Percentiles rank a stretch among this genome's conserved stretches.
phyloP scores from a whole-genome alignment of 2,113 vertebrate species.

The Herpetotheres cachinnans region DNA sequence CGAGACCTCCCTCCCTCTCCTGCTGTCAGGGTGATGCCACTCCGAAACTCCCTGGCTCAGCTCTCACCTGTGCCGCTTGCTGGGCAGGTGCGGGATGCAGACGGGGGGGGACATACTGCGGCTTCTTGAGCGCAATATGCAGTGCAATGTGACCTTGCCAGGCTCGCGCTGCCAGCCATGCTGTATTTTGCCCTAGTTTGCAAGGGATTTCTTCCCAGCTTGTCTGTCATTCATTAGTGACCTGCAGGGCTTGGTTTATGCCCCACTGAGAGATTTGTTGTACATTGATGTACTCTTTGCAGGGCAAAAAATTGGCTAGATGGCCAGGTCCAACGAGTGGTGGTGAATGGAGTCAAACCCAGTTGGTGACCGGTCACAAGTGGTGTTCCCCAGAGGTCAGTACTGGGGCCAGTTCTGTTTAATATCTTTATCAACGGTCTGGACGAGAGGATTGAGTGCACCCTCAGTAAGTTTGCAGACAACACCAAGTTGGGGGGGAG shows the following conservation, averaged over 20 bases:
- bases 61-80: fast-evolving
- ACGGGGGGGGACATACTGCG: fast-evolving
- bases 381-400: too few relatives aligned
- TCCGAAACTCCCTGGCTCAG: neutral
- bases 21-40: fast-evolving
- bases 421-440: too few relatives aligned
- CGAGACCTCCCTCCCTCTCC: neutral
- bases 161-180: fast-evolving
- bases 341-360: too few relatives aligned
- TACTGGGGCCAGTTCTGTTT: too few relatives aligned
- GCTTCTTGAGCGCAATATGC: fast-evolving
- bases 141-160: neutral
- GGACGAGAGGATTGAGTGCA: too few relatives aligned
- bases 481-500: too few relatives aligned
- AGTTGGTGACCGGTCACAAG: too few relatives aligned
- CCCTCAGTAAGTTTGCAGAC: too few relatives aligned
- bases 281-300: too few relatives aligned
- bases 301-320: too few relatives aligned
- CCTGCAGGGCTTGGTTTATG: neutral
- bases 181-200: neutral
- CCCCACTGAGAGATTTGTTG: neutral
- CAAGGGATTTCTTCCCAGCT: neutral
- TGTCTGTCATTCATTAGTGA: neutral
- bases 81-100: neutral
- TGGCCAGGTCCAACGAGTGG: too few relatives aligned